Conservation (phyloP, 2,888 invertebrate genomes). For the Phrixothrix hirtus region DNA sequence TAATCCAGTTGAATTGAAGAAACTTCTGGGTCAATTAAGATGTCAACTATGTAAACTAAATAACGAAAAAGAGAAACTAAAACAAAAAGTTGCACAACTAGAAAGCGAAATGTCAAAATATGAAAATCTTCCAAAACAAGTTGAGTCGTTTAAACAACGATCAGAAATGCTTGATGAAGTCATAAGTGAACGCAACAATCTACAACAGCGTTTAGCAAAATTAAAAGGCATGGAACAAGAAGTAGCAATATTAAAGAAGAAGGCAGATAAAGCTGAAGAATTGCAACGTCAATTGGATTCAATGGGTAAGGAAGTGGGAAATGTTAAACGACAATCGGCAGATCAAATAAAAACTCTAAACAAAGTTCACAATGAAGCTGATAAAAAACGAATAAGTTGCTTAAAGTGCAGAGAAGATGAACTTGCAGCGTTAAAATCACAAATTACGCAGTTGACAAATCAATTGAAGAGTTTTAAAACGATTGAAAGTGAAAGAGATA, state of each 20-base stretch:
- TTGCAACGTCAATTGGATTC: conserved; percentile 41
- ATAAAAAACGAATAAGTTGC: neutral
- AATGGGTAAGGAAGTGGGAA: conserved; percentile 17
- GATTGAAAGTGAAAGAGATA: conserved; percentile 50
- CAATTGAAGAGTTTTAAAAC: conserved; percentile 19
- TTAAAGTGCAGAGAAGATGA: neutral
- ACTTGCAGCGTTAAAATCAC: conserved; percentile 9
- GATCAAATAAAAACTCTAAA: conserved; percentile 9
- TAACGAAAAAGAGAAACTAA: conserved; percentile 43
- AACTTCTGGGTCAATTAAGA: conserved; percentile 1
- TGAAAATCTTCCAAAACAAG: conserved; percentile 41
- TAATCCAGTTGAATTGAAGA: conserved; percentile 9
- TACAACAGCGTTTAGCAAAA: conserved; percentile 42
- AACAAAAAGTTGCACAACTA: conserved; percentile 40
- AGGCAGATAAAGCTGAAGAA: conserved; percentile 36
- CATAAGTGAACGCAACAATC: conserved; percentile 43
- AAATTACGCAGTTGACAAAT: conserved; percentile 21
- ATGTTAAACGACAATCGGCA: conserved; percentile 3
- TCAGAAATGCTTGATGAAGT: conserved; percentile 43
- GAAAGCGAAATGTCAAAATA: conserved; percentile 43
- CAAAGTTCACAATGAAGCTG: neutral
- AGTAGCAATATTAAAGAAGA: conserved; percentile 33
- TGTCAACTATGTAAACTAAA: conserved; percentile 14
- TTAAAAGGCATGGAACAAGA: conserved; percentile 40
- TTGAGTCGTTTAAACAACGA: conserved; percentile 40